Base-by-base conservation (phyloP, 2,888 invertebrate species). In the Andrena bucephala region DNA sequence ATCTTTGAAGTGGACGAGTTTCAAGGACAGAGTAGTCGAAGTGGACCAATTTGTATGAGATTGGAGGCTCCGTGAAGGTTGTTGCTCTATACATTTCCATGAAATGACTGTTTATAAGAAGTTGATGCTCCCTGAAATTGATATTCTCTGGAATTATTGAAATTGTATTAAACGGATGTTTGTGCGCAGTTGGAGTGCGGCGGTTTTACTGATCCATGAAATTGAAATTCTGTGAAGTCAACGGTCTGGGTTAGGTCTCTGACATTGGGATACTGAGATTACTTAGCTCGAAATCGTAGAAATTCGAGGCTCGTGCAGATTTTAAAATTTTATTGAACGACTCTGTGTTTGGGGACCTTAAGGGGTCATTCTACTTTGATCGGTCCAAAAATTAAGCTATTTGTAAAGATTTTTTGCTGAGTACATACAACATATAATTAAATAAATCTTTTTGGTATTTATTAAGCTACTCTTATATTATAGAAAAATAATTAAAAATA, bases 141-240 rank as follows among this genome's bases (percentile, higher is more conserved):
- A 63, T 52, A 20, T 36, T 70, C 62, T 62, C 62, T 7, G 3
- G 10, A 31, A 36, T n/a, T 24, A 27, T 24, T 36, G 42, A 42
- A 42, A 42, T 36, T 13, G 3, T 65, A 57, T 36, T 48, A 24
- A 42, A 48, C 24, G 20, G 42, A 24, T 50, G 74, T 59, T 48
- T 33, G 10, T 68, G 8, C 59, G 6, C 42, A 42, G 16, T 24
- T 74, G 57, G 50, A 59, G 50, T 36, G 33, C 48, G 50, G 50
- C 27, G 33, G 2, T 60, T 48, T 60, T 62, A 62, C 50, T 52
- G 69, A 31, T 48, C 60, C 75, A 69, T 27, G 33, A 75, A 75
- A 60, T 69, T 54, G 29, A 66, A 16, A 62, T 50, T 60, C 57
- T 60, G 27, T 2, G 7, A 65, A n/a, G 13, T 36, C 65, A 54